Conservation (phyloP, 2,113 vertebrate species). For the Ophiodon elongatus region DNA sequence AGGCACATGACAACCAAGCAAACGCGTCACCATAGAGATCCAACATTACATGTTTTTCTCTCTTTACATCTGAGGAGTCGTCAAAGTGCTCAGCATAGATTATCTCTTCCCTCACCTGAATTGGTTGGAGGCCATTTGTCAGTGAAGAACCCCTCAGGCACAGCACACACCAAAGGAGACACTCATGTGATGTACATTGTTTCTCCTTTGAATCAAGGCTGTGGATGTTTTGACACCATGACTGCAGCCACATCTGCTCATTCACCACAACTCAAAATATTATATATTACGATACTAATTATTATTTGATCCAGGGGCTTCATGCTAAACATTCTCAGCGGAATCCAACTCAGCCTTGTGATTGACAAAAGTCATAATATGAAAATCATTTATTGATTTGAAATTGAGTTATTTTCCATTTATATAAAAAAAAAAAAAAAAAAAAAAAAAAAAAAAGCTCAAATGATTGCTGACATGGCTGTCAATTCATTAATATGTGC, state of each 20-base stretch:
- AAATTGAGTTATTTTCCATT: neutral
- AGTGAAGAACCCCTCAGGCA: slow-evolving; percentile 62
- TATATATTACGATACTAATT: neutral
- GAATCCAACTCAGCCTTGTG: neutral
- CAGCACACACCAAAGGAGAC: slow-evolving; percentile 28
- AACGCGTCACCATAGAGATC: slow-evolving; percentile 11
- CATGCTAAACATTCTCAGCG: neutral
- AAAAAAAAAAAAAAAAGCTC: too few species aligned
- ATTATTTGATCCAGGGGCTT: slow-evolving; percentile 3
- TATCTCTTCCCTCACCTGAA: slow-evolving; percentile 45
- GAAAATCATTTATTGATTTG: neutral
- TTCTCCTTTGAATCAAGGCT: slow-evolving; percentile 15
- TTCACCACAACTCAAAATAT: slow-evolving; percentile 4
- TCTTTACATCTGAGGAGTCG: slow-evolving; percentile 39
- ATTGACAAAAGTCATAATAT: neutral
- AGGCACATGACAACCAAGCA: slow-evolving; percentile 9
- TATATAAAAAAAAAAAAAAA: too few species aligned
- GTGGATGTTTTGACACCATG: slow-evolving; percentile 6
- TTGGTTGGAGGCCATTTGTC: slow-evolving; percentile 58
- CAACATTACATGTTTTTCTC: slow-evolving; percentile 13
- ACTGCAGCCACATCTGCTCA: slow-evolving; percentile 19
- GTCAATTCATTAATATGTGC: neutral
- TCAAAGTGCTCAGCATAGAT: slow-evolving; percentile 42
- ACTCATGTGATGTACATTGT: slow-evolving; percentile 52
- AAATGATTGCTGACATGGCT: neutral